Conservation (phyloP, 2,888 invertebrate species). For the Plemyria rubiginata region DNA sequence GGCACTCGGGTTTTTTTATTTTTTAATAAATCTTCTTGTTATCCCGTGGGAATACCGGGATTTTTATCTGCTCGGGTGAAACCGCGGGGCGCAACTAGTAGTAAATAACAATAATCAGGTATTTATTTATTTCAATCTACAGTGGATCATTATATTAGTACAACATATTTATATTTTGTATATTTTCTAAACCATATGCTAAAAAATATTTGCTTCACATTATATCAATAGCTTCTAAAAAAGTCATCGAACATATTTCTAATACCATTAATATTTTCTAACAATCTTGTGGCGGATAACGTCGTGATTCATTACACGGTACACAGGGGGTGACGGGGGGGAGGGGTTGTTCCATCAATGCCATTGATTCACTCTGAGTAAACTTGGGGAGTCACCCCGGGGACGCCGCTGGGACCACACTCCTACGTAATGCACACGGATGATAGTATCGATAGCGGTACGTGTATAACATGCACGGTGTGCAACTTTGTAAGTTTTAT, state of each 20-base stretch:
- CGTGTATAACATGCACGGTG: background rate
- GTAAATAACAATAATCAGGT: no score
- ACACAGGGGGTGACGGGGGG: conserved; percentile 41
- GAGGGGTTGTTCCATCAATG: conserved; percentile 48
- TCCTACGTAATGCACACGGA: conserved; percentile 29
- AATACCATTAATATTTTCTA: conserved; percentile 49
- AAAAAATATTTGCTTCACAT: background rate
- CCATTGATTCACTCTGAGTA: conserved; percentile 36
- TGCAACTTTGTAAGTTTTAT: no score
- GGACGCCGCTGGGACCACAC: conserved; percentile 30
- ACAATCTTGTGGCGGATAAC: conserved; percentile 61
- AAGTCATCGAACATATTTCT: background rate
- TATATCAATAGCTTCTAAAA: background rate
- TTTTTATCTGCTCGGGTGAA: no score
- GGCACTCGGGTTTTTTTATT: no score
- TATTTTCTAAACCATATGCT: background rate
- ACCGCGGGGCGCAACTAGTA: no score
- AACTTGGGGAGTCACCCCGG: conserved; percentile 38
- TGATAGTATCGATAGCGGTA: conserved; percentile 10
- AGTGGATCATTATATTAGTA: no score
- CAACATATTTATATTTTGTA: no score
- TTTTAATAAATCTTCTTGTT: no score
- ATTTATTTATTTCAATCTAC: no score
- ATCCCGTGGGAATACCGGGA: no score
- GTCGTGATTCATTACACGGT: conserved; percentile 60